Conservation (phyloP, 2,888 invertebrate species). For the Candidula unifasciata region DNA sequence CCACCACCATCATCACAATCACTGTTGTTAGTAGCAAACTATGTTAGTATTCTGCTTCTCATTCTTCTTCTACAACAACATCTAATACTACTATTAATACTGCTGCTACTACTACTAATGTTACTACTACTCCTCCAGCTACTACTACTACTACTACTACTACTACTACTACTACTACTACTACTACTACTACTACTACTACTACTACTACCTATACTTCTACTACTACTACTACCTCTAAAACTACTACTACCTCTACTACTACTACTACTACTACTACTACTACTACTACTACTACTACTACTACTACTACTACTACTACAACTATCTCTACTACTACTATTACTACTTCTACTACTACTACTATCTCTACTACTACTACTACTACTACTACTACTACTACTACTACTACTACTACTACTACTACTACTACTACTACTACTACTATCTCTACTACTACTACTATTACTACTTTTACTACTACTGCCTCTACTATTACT, state of each 20-base stretch:
- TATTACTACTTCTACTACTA: constrained; percentile 33
- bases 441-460: constrained; percentile 21
- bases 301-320: constrained; percentile 39
- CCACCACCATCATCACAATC: no score
- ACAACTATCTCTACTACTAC: constrained; percentile 19
- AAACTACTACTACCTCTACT: constrained; percentile 27
- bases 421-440: constrained; percentile 33
- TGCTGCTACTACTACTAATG: not conserved
- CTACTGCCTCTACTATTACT: not conserved
- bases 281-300: constrained; percentile 38
- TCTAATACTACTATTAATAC: not conserved
- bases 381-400: constrained; percentile 19
- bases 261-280: constrained; percentile 35
- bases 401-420: constrained; percentile 40
- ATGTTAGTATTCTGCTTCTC: no score
- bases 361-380: constrained; percentile 18
- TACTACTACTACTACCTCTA: not conserved
- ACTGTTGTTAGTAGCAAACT: no score
- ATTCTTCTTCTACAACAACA: no score
- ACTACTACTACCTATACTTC: not conserved
- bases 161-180: constrained; percentile 27
- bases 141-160: constrained; percentile 19
- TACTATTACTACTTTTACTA: constrained; percentile 23
- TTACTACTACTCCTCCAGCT: not conserved
- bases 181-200: constrained; percentile 15